phyloP scores from a whole-genome alignment of 2,888 invertebrate genomes.

The Germaria angustata region DNA sequence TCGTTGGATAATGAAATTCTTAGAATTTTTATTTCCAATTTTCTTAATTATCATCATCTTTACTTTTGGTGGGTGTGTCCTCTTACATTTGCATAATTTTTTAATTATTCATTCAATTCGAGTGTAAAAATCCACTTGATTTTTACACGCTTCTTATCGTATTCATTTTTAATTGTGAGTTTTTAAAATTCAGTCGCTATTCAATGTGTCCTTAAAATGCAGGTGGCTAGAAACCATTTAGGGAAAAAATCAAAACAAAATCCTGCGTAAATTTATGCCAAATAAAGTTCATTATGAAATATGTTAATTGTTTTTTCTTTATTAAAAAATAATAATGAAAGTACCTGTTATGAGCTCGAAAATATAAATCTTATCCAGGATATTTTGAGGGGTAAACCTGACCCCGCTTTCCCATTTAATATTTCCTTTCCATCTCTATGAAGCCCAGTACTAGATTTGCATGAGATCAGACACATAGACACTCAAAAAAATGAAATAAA shows the following conservation, averaged over 20 bases:
- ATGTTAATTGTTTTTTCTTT: conserved; percentile 61
- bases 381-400: too few species aligned
- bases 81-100: conserved; percentile 80
- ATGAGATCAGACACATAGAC: too few species aligned
- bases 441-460: too few species aligned
- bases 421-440: too few species aligned
- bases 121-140: conserved; percentile 56
- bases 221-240: conserved; percentile 43
- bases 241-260: background rate
- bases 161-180: conserved; percentile 37
- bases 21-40: conserved; percentile 52
- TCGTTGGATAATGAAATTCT: conserved; percentile 27
- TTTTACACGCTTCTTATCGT: background rate
- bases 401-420: too few species aligned
- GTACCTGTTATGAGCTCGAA: too few species aligned
- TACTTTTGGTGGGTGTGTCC: conserved; percentile 63
- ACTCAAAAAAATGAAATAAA: too few species aligned
- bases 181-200: background rate
- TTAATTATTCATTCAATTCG: conserved; percentile 78
- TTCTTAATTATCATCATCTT: conserved; percentile 42
- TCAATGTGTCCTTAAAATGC: conserved; percentile 49
- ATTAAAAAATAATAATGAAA: too few species aligned
- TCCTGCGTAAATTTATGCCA: conserved; percentile 51
- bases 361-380: too few species aligned
- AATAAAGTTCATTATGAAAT: conserved; percentile 65